Evolutionary conservation across 2,797 vertebrate genomes (phyloP), one percentile per base, ranked within the genome.

Genomic region (Macropus fuliginosus): DNA sequence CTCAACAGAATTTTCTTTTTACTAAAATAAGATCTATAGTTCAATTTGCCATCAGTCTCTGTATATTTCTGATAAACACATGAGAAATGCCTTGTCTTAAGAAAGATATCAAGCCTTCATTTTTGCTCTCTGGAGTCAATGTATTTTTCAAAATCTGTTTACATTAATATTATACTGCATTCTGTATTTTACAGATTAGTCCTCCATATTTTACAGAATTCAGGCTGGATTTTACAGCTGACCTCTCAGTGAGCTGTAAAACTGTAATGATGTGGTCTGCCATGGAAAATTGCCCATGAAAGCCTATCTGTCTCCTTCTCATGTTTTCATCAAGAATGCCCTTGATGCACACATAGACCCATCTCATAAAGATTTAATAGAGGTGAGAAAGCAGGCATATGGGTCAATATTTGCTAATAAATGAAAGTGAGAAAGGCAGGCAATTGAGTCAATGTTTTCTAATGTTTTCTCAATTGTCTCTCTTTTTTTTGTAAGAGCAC

Each of bases 341-440:
- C 74, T 87, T 87, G 74, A 87, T 87, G 74, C 74, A 81, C 74
- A 81, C 74, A 87, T 87, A 87, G 74, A 87, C 74, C 74, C 40
- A 87, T 46, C 74, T 87, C 74, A 50, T 87, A 87, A 87, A 87
- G 74, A 50, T 87, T 87, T 87, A 87, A 87, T 87, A 87, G 40
- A 87, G 74, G 74, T 87, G 24, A 46, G 40, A 87, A 87, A 87
- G 40, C 74, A 87, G 74, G 8, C 21, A 46, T 50, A 46, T 50
- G 24, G 74, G 74, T 87, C 74, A 87, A 87, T 87, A 87, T 87
- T 87, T 87, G 14, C 74, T 87, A 87, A 87, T 87, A 87, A 74
- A 87, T 87, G 74, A 87, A 50, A 87, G 74, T 87, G 74, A 87
- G 40, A 50, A 50, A 87, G 74, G 40, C 40, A 87, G 40, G 74